Evolutionary conservation across 2,113 vertebrate genomes (phyloP).

Genomic region (Platysteira castanea): DNA sequence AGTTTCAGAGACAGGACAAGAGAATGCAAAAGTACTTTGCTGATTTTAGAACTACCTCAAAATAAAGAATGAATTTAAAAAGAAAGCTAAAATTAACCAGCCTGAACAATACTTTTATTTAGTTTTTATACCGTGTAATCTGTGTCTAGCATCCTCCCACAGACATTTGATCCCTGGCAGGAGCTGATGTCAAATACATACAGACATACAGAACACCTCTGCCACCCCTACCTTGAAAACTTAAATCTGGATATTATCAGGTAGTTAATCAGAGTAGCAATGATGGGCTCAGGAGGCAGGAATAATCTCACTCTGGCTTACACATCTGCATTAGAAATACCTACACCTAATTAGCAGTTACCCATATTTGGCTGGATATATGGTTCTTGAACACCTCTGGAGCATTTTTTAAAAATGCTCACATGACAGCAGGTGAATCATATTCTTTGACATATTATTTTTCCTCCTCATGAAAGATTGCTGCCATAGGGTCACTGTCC

Average conservation of each 20-base stretch:
- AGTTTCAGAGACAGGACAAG: neutral
- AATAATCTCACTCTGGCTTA: neutral
- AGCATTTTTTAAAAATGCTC: neutral
- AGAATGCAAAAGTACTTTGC: neutral
- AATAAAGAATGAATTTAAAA: neutral
- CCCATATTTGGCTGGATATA: neutral
- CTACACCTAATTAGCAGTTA: neutral
- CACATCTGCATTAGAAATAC: neutral
- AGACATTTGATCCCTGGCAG: neutral
- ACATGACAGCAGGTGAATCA: neutral
- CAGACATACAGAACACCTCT: neutral
- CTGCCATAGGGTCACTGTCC: neutral
- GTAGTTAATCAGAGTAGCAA: neutral
- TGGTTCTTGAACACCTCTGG: neutral
- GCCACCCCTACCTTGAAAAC: neutral
- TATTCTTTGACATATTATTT: neutral
- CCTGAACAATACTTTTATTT: neutral
- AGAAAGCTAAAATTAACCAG: neutral
- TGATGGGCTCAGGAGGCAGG: neutral
- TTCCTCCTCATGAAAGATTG: neutral
- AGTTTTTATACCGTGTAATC: neutral
- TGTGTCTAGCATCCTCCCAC: neutral
- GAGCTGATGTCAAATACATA: neutral
- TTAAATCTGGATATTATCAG: neutral
- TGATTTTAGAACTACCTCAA: neutral